Percentiles rank a stretch among this genome's conserved stretches.
phyloP scores from a whole-genome alignment of 1,140 invertebrate genomes.

The Caenorhabditis tropicalis region DNA sequence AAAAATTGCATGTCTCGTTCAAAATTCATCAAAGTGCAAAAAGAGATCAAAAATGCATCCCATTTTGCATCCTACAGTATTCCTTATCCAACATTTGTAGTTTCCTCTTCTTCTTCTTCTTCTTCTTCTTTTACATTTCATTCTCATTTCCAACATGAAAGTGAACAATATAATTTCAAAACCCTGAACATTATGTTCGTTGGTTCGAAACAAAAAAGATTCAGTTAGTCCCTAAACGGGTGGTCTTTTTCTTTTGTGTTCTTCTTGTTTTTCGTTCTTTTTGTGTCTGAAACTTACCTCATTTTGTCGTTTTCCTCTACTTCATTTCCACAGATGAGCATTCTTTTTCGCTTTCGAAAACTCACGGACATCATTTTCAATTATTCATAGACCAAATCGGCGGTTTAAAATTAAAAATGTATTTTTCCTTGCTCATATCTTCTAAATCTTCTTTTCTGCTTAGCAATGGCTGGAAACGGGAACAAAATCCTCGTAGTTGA shows the following conservation, averaged over 20 bases:
- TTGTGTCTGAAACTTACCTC: not conserved
- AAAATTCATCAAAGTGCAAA: conserved; percentile 12
- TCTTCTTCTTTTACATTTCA: too few species aligned
- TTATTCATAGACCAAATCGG: not conserved
- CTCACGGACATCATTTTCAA: not conserved
- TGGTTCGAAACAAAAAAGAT: not conserved
- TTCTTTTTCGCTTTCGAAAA: not conserved
- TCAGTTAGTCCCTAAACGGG: not conserved
- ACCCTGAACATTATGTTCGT: too few species aligned
- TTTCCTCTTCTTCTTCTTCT: not conserved
- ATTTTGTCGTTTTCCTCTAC: not conserved
- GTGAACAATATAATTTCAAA: too few species aligned
- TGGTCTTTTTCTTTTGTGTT: not conserved
- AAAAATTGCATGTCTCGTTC: not conserved
- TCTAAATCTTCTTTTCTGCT: not conserved
- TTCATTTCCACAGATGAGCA: not conserved
- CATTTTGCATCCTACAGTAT: conserved; percentile 5
- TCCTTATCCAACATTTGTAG: not conserved
- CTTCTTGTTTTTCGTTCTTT: not conserved
- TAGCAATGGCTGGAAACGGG: too few species aligned
- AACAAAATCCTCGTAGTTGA: too few species aligned
- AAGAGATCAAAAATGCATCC: not conserved
- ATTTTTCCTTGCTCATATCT: not conserved
- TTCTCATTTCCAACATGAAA: too few species aligned
- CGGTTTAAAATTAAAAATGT: not conserved